Evolutionary conservation across 2,113 vertebrate species (phyloP).

Genomic region (Echinops telfairi): DNA sequence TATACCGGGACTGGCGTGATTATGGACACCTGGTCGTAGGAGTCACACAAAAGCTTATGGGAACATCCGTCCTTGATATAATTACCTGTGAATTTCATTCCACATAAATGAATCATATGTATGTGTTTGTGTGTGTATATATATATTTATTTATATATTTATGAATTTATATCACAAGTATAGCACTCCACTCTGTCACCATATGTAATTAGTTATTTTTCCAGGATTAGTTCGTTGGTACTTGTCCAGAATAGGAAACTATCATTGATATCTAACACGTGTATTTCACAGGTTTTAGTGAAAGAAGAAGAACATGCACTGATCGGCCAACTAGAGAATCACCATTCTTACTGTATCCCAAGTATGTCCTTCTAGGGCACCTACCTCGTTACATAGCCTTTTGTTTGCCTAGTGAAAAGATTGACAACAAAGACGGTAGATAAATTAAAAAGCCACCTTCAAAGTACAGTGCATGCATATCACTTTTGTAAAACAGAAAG

Average conservation of each 20-base stretch:
- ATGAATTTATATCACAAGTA: not conserved
- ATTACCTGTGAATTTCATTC: conserved; percentile 8
- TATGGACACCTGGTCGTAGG: not conserved
- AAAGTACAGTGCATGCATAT: conserved; percentile 58
- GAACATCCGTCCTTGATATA: not conserved
- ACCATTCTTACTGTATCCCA: not conserved
- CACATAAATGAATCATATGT: not conserved
- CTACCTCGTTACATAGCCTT: conserved; percentile 21
- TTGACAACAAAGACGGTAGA: conserved; percentile 33
- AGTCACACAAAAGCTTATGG: not conserved
- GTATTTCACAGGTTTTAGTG: not conserved
- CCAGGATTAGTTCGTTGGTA: not conserved
- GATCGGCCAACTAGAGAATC: not conserved
- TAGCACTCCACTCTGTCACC: not conserved
- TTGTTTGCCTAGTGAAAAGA: conserved; percentile 31
- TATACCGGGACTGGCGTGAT: conserved; percentile 17
- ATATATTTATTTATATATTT: not conserved
- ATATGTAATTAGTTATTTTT: not conserved
- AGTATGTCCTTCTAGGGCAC: not conserved
- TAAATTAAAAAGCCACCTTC: conserved; percentile 55
- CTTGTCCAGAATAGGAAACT: conserved; percentile 29
- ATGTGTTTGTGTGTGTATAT: not conserved
- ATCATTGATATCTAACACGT: not conserved
- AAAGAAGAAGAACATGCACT: not conserved
- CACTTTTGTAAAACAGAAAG: conserved; percentile 35